Base-by-base conservation (phyloP, 2,113 vertebrate genomes). In the Callochromis pleurospilus region DNA sequence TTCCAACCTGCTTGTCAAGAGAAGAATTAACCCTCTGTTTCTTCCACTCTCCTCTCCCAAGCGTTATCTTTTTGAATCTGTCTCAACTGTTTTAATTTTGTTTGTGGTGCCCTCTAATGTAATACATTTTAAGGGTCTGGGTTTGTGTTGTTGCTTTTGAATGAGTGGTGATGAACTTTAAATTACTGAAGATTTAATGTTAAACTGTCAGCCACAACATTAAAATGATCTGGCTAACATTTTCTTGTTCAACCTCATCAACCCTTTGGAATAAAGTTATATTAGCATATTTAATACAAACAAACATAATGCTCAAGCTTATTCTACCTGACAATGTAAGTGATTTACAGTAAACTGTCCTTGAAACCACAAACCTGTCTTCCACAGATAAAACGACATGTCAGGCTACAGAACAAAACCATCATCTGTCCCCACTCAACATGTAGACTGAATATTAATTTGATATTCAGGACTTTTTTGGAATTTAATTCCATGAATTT, bases 1-100 rank as follows among this genome's bases (percentile, higher is more conserved):
- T 93, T 92, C 93, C 90, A 93, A 94, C 93, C 89, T 60, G 65
- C 87, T 91, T 94, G 91, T 94, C 86, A 86, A 87, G 86, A 84
- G 93, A 86, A 90, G 68, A 83, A 89, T 90, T 94, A 86, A 84
- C 26, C 26, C 19, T 82, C n/a, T 86, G 47, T 81, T 70, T 62
- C 73, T 51, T 82, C 45, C n/a, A 21, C 9, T 79, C 11, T 38
- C 85, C 9, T 55, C 7, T 81, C 77, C 80, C 85, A 82, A 80
- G 68, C 62, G 81, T 73, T 89, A 88, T 89, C 82, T 38, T n/a
- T 29, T 70, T 88, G 87, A 91, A 85, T 86, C 91, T 77, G 70
- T 29, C 79, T 84, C 14, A 60, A 89, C 53, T 91, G 90, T 86
- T 95, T 89, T 90, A 89, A 91, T 91, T 53, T 92, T 82, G 26